phyloP scores from a whole-genome alignment of 2,113 vertebrate genomes.

The Orientallactaga bullata region DNA sequence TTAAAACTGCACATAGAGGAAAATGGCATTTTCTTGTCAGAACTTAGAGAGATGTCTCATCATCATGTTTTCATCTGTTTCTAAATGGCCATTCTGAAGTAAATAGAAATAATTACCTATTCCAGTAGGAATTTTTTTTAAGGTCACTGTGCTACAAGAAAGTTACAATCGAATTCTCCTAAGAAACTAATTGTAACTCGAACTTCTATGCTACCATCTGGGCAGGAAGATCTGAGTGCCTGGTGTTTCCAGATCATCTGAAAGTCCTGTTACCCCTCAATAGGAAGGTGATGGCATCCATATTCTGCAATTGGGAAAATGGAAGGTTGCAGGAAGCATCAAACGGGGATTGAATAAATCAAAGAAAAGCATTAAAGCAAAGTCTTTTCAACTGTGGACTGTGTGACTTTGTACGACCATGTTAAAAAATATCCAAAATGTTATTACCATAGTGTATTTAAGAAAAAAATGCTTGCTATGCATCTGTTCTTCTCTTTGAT shows the following conservation, averaged over 20 bases:
- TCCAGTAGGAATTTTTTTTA: conserved; percentile 29
- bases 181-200: conserved; percentile 27
- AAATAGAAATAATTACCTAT: background rate
- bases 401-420: conserved; percentile 3
- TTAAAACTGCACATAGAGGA: background rate
- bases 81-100: background rate
- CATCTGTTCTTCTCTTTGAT: conserved; percentile 32
- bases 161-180: conserved; percentile 22
- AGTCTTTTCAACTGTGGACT: background rate
- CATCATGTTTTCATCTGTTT: background rate
- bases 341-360: background rate
- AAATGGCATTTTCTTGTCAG: background rate
- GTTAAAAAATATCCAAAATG: conserved; percentile 30
- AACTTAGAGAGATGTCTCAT: background rate
- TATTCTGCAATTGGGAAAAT: background rate
- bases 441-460: background rate
- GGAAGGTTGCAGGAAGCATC: background rate
- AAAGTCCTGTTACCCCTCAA: background rate
- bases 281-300: background rate
- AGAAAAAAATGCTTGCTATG: background rate
- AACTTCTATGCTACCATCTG: background rate
- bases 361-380: conserved; percentile 51
- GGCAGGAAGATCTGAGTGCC: background rate
- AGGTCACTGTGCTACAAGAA: conserved; percentile 30
- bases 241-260: conserved; percentile 27